Base-by-base conservation (phyloP, 2,113 vertebrate species). In the Chlorodrepanis virens region DNA sequence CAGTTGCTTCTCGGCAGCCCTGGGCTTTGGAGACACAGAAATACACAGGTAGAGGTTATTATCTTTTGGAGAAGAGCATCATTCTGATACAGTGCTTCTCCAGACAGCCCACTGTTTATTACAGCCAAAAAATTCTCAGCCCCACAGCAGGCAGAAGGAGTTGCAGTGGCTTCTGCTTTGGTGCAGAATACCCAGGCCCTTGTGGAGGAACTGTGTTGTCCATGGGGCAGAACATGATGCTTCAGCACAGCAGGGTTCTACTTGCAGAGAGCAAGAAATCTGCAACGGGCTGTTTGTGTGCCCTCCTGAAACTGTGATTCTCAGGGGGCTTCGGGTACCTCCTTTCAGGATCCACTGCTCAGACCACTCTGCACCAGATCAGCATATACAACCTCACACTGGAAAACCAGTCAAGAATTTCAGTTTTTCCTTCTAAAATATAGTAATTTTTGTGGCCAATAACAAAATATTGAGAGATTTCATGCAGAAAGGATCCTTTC, bases 281-380 rank as follows among this genome's bases (percentile, higher is more conserved):
- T 19, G 4, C 25, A 42, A 2, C 0, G 5, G 4, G 16, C 5
- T 76, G 39, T 50, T 40, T 33, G 27, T 31, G 24, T 1, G 1
- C 15, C 24, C 15, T 60, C 42, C 49, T 85, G 56, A 69, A 69
- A 23, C 28, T 17, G 12, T 33, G 33, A 7, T 63, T 87, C 37
- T 87, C 75, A 76, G 19, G 28, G 72, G 72, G 57, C 9, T 4
- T 69, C 19, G 69, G 22, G 27, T 18, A 61, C 9, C 11, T 91
- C 31, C 25, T 27, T 59, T 44, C 68, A 53, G 21, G 23, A 74
- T 57, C 57, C 22, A 21, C 53, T 44, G 13, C n/a, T 83, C 75
- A 47, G 56, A 72, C 4, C n/a, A 27, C 49, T 44, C 49, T 44
- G 37, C 20, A 35, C n/a, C 17, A 45, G 22, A 21, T 50, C 53